phyloP scores from a whole-genome alignment of 2,888 invertebrate genomes.

The Heliconius cydno region DNA sequence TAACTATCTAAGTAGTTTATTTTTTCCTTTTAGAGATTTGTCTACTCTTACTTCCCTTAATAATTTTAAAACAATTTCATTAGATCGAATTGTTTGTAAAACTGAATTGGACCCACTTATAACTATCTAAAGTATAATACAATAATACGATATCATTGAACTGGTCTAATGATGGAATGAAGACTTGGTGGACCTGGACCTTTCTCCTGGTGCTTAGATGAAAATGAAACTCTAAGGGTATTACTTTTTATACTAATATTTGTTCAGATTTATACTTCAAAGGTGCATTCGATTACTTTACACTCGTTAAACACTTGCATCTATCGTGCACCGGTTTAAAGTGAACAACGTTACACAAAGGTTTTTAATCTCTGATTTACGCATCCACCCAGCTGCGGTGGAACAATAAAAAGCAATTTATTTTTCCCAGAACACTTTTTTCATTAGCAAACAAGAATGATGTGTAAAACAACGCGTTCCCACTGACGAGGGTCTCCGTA shows the following conservation, averaged over 20 bases:
- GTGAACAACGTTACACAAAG: constrained; percentile 67
- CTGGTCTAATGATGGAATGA: no score
- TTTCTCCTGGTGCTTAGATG: no score
- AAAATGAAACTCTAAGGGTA: no score
- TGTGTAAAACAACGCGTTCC: constrained; percentile 77
- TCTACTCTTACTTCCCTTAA: no score
- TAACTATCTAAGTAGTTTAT: neutral
- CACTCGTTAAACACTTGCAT: constrained; percentile 24
- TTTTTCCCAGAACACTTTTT: constrained; percentile 75
- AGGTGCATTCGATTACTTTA: neutral
- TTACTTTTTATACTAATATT: no score
- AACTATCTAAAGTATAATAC: no score
- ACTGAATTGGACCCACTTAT: no score
- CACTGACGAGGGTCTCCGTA: constrained; percentile 75
- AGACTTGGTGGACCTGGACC: no score
- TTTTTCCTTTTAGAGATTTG: neutral
- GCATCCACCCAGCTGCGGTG: constrained; percentile 65
- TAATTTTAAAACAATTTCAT: no score
- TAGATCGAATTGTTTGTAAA: no score
- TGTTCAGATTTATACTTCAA: no score
- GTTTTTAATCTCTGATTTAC: constrained; percentile 76
- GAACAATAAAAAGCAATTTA: constrained; percentile 80
- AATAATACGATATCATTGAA: no score
- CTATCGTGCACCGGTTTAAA: constrained; percentile 58
- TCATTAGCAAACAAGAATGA: constrained; percentile 81